Evolutionary conservation across 2,797 vertebrate genomes (phyloP).

Genomic region (Ciconia nigra): DNA sequence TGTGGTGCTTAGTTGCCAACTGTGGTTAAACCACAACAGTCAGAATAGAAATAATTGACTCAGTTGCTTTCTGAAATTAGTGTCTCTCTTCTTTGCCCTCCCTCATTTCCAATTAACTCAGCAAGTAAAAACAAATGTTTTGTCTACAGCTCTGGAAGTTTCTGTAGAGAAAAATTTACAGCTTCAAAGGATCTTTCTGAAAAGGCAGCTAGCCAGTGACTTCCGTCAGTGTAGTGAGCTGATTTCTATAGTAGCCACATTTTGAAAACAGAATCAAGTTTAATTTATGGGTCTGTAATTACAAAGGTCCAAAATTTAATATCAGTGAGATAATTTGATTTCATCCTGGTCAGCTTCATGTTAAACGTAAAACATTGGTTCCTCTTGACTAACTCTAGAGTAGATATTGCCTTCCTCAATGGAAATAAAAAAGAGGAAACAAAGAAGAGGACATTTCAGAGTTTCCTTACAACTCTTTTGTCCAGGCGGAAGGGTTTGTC

Average conservation of each 20-base stretch:
- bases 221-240: neutral
- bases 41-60: neutral
- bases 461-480: neutral
- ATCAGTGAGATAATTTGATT: neutral
- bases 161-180: neutral
- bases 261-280: neutral
- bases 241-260: neutral
- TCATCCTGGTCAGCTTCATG: neutral
- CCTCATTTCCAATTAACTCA: neutral
- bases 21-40: too few species aligned
- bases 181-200: neutral
- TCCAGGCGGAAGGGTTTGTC: neutral
- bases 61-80: neutral
- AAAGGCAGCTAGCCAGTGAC: neutral
- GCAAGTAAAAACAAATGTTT: neutral
- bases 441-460: neutral
- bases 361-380: neutral
- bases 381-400: neutral
- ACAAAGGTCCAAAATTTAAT: neutral
- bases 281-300: neutral
- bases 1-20: too few species aligned
- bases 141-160: neutral
- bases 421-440: neutral
- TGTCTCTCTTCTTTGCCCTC: neutral
- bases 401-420: neutral